These are phyloP conservation scores for Anoplolepis gracilipes DNA, from an alignment of 1,140 invertebrate genomes.

Conservation along the genomic window DNA sequence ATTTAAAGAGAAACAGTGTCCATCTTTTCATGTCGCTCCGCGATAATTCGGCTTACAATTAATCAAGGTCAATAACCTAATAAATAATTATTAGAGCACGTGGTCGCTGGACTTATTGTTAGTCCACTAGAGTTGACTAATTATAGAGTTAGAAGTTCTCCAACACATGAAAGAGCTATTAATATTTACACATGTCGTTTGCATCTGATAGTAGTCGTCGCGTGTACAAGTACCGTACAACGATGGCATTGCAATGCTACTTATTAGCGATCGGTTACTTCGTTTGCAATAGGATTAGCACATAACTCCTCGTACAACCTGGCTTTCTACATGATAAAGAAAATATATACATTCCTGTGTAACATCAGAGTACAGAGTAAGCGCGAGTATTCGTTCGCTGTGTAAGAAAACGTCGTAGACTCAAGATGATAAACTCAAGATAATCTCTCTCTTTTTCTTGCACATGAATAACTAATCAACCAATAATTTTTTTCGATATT, in stretches of 20 bases:
- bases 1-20: too few relatives aligned
- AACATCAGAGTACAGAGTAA: not conserved
- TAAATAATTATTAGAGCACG: too few relatives aligned
- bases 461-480: too few relatives aligned
- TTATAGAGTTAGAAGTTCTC: constrained; percentile 10
- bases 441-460: not conserved
- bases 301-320: not conserved
- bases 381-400: not conserved
- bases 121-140: not conserved
- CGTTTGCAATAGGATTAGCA: constrained; percentile 24
- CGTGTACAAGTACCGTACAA: not conserved
- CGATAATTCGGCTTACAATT: not conserved
- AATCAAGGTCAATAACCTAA: not conserved
- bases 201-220: not conserved
- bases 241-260: constrained; percentile 13
- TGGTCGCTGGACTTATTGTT: not conserved
- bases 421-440: not conserved
- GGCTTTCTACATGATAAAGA: not conserved
- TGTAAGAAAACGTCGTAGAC: not conserved
- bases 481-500: not conserved
- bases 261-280: constrained; percentile 42
- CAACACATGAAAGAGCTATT: not conserved
- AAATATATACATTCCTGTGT: not conserved
- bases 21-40: too few relatives aligned
- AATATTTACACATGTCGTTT: constrained; percentile 29